Percentiles rank a stretch among this genome's conserved stretches.
These are phyloP conservation scores for Polietes domitor DNA, from an alignment of 2,888 invertebrate genomes.

Conservation along the genomic window DNA sequence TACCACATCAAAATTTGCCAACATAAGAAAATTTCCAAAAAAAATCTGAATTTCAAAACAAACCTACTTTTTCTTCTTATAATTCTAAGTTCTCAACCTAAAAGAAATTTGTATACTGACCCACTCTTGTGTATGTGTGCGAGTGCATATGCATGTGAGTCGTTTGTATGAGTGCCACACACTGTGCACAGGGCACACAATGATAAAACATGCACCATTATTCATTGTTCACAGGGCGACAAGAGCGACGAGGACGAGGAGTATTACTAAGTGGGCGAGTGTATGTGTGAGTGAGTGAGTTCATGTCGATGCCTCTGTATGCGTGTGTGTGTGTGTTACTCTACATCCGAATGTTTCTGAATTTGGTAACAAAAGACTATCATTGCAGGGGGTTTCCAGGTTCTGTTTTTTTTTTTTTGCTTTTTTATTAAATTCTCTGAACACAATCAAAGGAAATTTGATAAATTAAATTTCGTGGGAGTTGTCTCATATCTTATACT, in stretches of 20 bases:
- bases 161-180: constrained; percentile 8
- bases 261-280: neutral
- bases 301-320: neutral
- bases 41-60: too few species aligned
- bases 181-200: neutral
- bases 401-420: neutral
- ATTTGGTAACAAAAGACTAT: constrained; percentile 12
- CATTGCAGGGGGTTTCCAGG: neutral
- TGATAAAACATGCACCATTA: constrained; percentile 32
- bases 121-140: neutral
- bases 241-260: neutral
- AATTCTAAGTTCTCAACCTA: too few species aligned
- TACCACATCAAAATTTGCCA: too few species aligned
- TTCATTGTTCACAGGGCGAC: constrained; percentile 24
- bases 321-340: constrained; percentile 32
- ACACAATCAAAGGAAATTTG: constrained; percentile 62
- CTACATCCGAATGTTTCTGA: constrained; percentile 14
- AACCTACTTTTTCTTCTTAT: too few species aligned
- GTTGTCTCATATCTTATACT: constrained; percentile 43
- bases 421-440: constrained; percentile 59
- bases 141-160: neutral
- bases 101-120: too few species aligned
- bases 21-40: too few species aligned
- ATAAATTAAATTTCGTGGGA: constrained; percentile 64
- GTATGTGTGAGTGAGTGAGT: neutral